Percentiles rank a stretch among this genome's conserved stretches.
Evolutionary conservation across 2,113 vertebrate genomes (phyloP).

Genomic region (western clawed frog (Xenopus tropicalis)): DNA sequence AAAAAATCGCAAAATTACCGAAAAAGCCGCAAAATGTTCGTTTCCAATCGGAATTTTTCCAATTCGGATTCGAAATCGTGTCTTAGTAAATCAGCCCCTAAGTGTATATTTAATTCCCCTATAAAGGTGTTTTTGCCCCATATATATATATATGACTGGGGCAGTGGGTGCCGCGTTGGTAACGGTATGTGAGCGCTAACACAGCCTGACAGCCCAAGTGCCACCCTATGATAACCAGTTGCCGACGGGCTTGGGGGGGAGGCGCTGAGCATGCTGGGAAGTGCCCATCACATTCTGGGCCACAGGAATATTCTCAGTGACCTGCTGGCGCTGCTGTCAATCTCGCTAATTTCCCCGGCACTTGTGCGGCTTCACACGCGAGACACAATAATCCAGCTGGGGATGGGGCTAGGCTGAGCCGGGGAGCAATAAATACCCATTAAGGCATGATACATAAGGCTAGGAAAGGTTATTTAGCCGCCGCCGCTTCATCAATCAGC

Average conservation of each 20-base stretch:
- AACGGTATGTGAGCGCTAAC: too few species aligned
- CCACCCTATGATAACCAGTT: not conserved
- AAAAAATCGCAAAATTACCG: too few species aligned
- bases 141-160: too few species aligned
- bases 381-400: not conserved
- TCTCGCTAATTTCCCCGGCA: not conserved
- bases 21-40: too few species aligned
- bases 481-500: conserved; percentile 4
- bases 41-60: too few species aligned
- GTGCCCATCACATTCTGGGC: not conserved
- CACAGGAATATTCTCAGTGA: not conserved
- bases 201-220: not conserved
- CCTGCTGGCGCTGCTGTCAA: not conserved
- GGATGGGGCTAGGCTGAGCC: not conserved
- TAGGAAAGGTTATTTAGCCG: not conserved
- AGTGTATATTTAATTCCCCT: too few species aligned
- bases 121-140: too few species aligned
- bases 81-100: too few species aligned
- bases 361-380: not conserved
- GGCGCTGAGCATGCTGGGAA: conserved; percentile 16
- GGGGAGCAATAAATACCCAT: not conserved
- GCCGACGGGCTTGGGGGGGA: not conserved
- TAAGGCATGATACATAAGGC: not conserved
- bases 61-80: too few species aligned
- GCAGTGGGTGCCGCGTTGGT: too few species aligned